Conservation (phyloP, 2,113 vertebrate genomes). For the Solea solea region DNA sequence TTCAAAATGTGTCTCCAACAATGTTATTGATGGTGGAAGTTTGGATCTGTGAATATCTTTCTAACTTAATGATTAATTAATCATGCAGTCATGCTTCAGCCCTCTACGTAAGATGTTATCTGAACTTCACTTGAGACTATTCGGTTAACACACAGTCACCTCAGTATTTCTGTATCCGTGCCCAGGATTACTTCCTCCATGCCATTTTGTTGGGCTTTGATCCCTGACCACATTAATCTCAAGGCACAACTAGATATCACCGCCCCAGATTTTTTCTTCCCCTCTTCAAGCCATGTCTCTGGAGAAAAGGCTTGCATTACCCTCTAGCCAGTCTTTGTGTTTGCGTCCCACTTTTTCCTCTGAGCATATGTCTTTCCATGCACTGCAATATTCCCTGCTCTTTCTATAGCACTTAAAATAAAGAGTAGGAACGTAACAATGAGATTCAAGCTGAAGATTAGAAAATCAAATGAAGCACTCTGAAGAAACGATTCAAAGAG, state of each 20-base stretch:
- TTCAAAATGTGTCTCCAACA: too few species aligned
- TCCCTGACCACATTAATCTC: constrained; percentile 74
- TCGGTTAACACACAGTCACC: constrained; percentile 36
- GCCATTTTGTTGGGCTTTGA: constrained; percentile 71
- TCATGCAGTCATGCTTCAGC: too few species aligned
- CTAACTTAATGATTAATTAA: too few species aligned
- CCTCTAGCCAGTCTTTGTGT: constrained; percentile 57
- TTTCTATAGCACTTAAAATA: constrained; percentile 13
- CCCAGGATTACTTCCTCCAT: constrained; percentile 66
- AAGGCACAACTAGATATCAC: constrained; percentile 69
- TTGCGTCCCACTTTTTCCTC: constrained; percentile 48
- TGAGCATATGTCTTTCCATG: constrained; percentile 26
- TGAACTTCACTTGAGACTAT: constrained; percentile 48
- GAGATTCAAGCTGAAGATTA: constrained; percentile 4
- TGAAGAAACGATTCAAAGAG: constrained; percentile 6
- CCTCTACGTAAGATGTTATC: constrained; percentile 10
- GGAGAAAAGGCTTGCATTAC: constrained; percentile 56
- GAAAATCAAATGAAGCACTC: background rate
- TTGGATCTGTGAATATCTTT: too few species aligned
- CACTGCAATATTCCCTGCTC: constrained; percentile 4
- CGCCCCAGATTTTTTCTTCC: constrained; percentile 57
- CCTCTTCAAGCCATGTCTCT: constrained; percentile 54
- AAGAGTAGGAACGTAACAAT: constrained; percentile 1
- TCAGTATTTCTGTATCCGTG: constrained; percentile 54
- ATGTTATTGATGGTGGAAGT: too few species aligned